These are phyloP conservation scores for Corythornis vintsioides DNA, from an alignment of 2,113 vertebrate genomes.

Conservation along the genomic window DNA sequence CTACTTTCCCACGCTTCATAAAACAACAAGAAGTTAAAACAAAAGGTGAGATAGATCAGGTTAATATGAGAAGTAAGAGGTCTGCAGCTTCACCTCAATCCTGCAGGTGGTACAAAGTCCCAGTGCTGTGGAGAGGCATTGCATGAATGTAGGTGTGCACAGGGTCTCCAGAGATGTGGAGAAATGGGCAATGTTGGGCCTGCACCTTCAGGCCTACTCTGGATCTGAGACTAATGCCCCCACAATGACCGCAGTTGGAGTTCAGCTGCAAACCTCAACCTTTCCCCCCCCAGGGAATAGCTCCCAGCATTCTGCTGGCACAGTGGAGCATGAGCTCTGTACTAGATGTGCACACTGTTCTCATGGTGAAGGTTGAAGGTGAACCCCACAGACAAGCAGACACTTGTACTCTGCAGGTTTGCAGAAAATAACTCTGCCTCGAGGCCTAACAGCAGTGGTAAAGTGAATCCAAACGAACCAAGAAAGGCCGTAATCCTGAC, in stretches of 20 bases:
- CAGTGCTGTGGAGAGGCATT: neutral
- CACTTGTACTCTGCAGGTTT: neutral
- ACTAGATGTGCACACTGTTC: neutral
- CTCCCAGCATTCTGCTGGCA: neutral
- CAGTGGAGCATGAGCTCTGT: neutral
- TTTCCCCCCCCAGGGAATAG: neutral
- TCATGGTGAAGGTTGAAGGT: neutral
- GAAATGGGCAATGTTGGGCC: neutral
- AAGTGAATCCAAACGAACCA: constrained; percentile 19
- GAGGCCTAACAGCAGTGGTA: neutral
- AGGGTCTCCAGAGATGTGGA: neutral
- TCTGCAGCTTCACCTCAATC: neutral
- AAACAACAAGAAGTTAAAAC: neutral
- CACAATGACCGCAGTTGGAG: accelerated
- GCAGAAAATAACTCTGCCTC: constrained; percentile 9
- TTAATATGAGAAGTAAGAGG: neutral
- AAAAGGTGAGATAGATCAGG: neutral
- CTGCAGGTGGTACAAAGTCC: neutral
- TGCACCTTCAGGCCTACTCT: neutral
- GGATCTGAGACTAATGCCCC: neutral
- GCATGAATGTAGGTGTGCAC: neutral
- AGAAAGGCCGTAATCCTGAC: constrained; percentile 27
- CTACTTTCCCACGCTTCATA: neutral
- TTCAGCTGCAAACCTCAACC: neutral
- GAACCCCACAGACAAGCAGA: neutral